Base-by-base conservation (phyloP, 1,140 invertebrate species). In the Cherax quadricarinatus region DNA sequence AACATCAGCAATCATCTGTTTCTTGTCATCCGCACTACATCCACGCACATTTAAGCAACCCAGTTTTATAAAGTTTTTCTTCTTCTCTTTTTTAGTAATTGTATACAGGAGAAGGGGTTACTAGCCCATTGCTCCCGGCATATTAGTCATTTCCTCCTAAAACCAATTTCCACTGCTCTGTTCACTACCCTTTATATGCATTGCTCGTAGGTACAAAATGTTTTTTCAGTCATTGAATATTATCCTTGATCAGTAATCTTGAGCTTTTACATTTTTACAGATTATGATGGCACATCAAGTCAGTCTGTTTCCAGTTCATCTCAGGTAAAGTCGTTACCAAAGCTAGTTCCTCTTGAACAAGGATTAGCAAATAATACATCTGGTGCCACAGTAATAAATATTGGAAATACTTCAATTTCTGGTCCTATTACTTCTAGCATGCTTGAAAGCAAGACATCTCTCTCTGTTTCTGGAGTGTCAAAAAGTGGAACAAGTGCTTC, bases 251-350 rank as follows among this genome's bases (percentile, higher is more conserved):
- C 21, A 66, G 10, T 16, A 12, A 66, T 18, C 62, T 75, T 75
- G n/a, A 18, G 18, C 7, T 75, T 16, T 60, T 24, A 85, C 70
- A 21, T 70, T 48, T 85, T 30, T 12, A 16, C 83, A 85, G 83
- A 85, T 12, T 85, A 70, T 85, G 83, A 62, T 70, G 48, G 18
- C 30, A 48, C 53, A 48, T 85, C 62, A 21, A 53, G 66, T 51
- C 24, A 75, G 18, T n/a, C 48, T 48, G 78, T 57, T 62, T 66
- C 80, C 24, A 51, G 16, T 57, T 73, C 80, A n/a, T 60, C 30
- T 41, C 73, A 53, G 48, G 41, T 49, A 73, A 30, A 87, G 48
- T 79, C 70, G n/a, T n/a, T 70, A 57, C 18, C 49, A 57, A 62
- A 60, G 10, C 3, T 53, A 18, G 21, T 16, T 21, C 51, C 24